Percentiles rank a stretch among this genome's conserved stretches.
phyloP scores from a whole-genome alignment of 2,888 invertebrate genomes.

The Chrysolina americana region DNA sequence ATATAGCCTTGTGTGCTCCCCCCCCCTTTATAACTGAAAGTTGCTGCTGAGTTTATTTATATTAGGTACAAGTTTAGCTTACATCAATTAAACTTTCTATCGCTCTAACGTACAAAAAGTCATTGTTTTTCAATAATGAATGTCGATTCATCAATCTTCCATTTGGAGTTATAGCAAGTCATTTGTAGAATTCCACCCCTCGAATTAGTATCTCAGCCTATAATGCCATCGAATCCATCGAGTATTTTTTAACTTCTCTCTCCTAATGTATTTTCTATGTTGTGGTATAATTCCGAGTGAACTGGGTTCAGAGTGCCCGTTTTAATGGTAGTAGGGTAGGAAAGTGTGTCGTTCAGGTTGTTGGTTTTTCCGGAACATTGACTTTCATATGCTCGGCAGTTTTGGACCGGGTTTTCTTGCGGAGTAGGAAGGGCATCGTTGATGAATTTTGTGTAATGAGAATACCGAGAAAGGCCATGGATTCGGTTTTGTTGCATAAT shows the following conservation, averaged over 20 bases:
- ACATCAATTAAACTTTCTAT: too few relatives aligned
- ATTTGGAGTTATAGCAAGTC: neutral
- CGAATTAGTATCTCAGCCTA: conserved; percentile 4
- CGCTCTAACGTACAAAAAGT: neutral
- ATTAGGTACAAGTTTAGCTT: too few relatives aligned
- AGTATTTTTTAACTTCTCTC: conserved; percentile 22
- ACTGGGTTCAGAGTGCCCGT: conserved; percentile 15
- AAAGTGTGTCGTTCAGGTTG: conserved; percentile 27
- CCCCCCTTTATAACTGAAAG: too few relatives aligned
- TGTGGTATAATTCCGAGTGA: conserved; percentile 10
- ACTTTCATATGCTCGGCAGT: conserved; percentile 14
- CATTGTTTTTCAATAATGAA: neutral
- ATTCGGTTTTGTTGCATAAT: neutral
- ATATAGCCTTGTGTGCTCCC: too few relatives aligned
- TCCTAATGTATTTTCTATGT: conserved; percentile 18
- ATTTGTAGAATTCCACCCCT: conserved; percentile 11
- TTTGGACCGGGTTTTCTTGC: neutral
- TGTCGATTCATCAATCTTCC: neutral
- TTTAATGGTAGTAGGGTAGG: conserved; percentile 19
- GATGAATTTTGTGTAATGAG: neutral
- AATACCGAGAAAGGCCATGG: neutral
- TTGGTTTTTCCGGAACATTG: conserved; percentile 30
- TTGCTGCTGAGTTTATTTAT: too few relatives aligned
- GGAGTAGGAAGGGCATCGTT: neutral
- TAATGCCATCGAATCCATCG: conserved; percentile 6